A percentile compares a stretch with the other conserved stretches of the same genome.
Conservation (phyloP, 2,113 vertebrate genomes). For the Ammodytes marinus region DNA sequence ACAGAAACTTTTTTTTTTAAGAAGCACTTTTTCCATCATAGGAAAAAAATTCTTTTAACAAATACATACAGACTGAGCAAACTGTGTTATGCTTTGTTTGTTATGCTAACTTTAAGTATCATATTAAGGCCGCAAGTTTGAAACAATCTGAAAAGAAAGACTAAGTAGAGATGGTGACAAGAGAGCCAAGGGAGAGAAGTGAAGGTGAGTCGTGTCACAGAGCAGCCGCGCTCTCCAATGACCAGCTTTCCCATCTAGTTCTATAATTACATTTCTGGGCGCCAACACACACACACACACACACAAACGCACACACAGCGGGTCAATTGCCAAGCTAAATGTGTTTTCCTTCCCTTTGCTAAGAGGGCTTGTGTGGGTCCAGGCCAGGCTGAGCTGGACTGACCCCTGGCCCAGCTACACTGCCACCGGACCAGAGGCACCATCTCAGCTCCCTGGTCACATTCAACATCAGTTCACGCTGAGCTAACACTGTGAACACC, state of each 20-base stretch:
- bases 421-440: conserved; percentile 55
- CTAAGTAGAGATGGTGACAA: not conserved
- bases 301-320: conserved; percentile 28
- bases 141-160: not conserved
- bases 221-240: conserved; percentile 75
- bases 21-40: not conserved
- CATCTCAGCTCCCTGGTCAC: conserved; percentile 55
- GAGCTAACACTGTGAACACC: conserved; percentile 19
- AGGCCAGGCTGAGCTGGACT: conserved; percentile 49
- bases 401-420: conserved; percentile 48
- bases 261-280: conserved; percentile 94
- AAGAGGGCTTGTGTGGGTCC: conserved; percentile 55
- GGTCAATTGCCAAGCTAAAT: conserved; percentile 85
- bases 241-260: conserved; percentile 85
- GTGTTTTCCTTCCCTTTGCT: conserved; percentile 81
- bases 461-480: conserved; percentile 17
- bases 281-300: conserved; percentile 30
- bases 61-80: not conserved
- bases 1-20: not conserved
- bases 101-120: too few relatives aligned
- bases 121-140: not conserved
- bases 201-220: conserved; percentile 54
- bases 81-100: not conserved
- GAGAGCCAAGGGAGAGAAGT: conserved; percentile 31
- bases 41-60: not conserved